Evolutionary conservation across 2,113 vertebrate genomes (phyloP).

Genomic region (Apaloderma vittatum): DNA sequence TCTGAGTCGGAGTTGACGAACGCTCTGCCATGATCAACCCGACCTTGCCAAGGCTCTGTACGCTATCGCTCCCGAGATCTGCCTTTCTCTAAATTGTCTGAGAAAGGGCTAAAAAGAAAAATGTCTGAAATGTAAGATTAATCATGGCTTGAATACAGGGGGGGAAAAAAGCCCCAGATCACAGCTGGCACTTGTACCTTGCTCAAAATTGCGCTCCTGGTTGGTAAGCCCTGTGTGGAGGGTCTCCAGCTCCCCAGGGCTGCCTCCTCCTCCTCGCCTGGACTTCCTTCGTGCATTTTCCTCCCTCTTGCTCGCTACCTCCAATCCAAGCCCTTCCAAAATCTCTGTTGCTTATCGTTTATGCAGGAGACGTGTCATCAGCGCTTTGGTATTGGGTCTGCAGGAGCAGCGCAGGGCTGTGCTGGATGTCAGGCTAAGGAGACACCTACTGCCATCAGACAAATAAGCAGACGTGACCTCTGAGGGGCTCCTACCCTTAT

Average conservation of each 20-base stretch:
- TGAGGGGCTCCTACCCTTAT: neutral
- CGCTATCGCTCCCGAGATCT: neutral
- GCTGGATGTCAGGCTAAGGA: neutral
- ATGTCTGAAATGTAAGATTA: conserved; percentile 42
- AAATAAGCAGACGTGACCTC: conserved; percentile 49
- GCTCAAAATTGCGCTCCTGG: neutral
- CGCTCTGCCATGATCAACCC: rapidly evolving
- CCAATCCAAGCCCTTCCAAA: neutral
- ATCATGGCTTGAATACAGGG: neutral
- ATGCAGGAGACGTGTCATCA: rapidly evolving
- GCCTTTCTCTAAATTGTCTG: conserved; percentile 64
- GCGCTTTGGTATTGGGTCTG: neutral
- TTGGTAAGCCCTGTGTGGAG: rapidly evolving
- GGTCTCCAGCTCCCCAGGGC: neutral
- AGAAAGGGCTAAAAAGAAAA: conserved; percentile 49
- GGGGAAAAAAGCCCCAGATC: neutral
- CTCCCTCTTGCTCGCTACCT: neutral
- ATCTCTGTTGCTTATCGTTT: rapidly evolving
- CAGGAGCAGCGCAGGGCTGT: neutral
- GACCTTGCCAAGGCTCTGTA: neutral
- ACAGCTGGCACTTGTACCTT: conserved; percentile 19
- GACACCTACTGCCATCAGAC: neutral
- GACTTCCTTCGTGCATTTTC: neutral
- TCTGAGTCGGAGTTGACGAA: neutral
- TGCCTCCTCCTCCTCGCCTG: neutral